Evolutionary conservation across 2,888 invertebrate species (phyloP), one percentile per base, ranked within the genome.

Genomic region (Leptinotarsa peninsularis): DNA sequence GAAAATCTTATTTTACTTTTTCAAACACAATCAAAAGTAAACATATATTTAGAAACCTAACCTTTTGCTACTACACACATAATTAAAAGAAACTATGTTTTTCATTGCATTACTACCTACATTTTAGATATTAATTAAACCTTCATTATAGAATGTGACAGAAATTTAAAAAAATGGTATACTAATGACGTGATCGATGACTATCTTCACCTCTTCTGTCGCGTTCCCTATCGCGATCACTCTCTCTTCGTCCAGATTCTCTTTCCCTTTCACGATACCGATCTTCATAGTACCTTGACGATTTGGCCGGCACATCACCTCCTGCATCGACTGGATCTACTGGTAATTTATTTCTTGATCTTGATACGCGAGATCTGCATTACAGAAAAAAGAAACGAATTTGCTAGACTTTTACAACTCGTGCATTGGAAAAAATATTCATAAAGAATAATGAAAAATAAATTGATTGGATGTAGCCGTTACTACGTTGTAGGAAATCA

Each of bases 211-310:
- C 90, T 83, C 93, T 89, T 82, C 93, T 90, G 84, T 93, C 93
- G 23, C 93, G 90, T 83, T 93, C 92, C 69, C 93, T 89, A 76
- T 92, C 70, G 23, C 92, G 89, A 80, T 93, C 93, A 73, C 92
- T 90, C 88, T 93, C 94, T 56, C 91, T 88, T 82, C 92, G 90
- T 74, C 91, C 89, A 78, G 90, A 89, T 70, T 85, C 86, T 21
- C 86, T 76, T 79, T 91, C 91, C 71, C 92, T 89, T 83, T 93
- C 93, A 79, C 94, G 92, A 90, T 96, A 96, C 78, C 96, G 92
- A 89, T 96, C 96, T 83, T 96, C 96, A 89, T 96, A 96, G 90
- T 96, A 96, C 76, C 93, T 92, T 75, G 90, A 89, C 27, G 80
- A 80, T 50, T 82, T 80, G 13, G 89, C 76, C 13, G 83, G 79